Base-by-base conservation (phyloP, 2,113 vertebrate species). In the Sialia sialis region DNA sequence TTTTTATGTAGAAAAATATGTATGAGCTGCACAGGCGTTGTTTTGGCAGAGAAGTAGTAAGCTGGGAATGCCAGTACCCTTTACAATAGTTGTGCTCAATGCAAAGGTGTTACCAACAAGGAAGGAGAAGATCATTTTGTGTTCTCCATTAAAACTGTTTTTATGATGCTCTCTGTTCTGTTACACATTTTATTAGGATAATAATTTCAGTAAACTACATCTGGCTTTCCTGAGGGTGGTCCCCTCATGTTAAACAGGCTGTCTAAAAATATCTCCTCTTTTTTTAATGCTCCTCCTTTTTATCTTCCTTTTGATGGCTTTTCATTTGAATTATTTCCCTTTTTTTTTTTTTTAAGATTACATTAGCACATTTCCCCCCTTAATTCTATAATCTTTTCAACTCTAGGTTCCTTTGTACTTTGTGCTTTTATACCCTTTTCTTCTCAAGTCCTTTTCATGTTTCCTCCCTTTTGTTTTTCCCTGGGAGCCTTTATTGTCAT, bases 391-490 rank as follows among this genome's bases (percentile, higher is more conserved):
- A 96, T 96, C 96, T 96, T 97, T 97, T 97, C 94, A 97, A 96
- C 87, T 92, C 43, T 68, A 41, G 77, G 44, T 54, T 95, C 60
- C 95, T 98, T 97, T 96, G 94, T 93, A 90, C 81, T 95, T 34
- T 23, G 22, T 94, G 91, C 95, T 97, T 97, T 97, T 96, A 64
- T 97, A 91, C 72, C 82, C 90, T 96, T 96, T 97, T 96, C 75
- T 96, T 97, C 97, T 94, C 72, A 91, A 96, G 90, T 89, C 68
- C 95, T 97, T 98, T 97, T 98, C 93, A 97, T 97, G 96, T 95
- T 94, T 94, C 74, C 64, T 94, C 75, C 81, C 82, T 96, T 98
- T 98, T 97, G 96, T 97, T 97, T 97, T 96, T 97, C 90, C 86
- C 90, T 76, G 62, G 87, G 84, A 96, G 92, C 91, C 82, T 97